phyloP scores from a whole-genome alignment of 2,888 invertebrate genomes.

The Pteria penguin region DNA sequence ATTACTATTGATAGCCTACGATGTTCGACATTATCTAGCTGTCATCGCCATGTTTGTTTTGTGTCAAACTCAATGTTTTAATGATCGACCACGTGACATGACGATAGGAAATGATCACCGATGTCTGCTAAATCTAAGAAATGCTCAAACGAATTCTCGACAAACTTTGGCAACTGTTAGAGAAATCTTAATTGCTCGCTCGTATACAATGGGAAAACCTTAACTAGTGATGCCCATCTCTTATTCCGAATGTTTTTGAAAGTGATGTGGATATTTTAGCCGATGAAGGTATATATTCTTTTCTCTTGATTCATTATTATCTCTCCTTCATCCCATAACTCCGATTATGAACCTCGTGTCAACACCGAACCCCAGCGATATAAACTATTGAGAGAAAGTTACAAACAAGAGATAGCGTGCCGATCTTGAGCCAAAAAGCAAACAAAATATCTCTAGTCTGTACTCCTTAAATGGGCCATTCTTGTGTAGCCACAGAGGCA shows the following conservation, averaged over 20 bases:
- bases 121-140: no score
- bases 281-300: no score
- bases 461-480: background rate
- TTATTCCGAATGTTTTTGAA: no score
- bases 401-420: background rate
- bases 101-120: no score
- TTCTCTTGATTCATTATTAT: no score
- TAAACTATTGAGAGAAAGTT: conserved; percentile 5
- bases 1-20: background rate
- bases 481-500: background rate
- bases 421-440: background rate
- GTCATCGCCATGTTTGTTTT: background rate
- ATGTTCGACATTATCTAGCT: background rate
- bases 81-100: background rate
- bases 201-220: no score
- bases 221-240: no score
- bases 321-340: background rate
- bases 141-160: no score
- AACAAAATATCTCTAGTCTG: background rate
- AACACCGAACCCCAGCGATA: background rate
- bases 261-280: no score
- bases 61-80: background rate
- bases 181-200: no score
- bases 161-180: no score
- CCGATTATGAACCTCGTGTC: background rate